A percentile compares a stretch with the other conserved stretches of the same genome.
Conservation (phyloP, 2,113 vertebrate species). For the Heterocephalus glaber region DNA sequence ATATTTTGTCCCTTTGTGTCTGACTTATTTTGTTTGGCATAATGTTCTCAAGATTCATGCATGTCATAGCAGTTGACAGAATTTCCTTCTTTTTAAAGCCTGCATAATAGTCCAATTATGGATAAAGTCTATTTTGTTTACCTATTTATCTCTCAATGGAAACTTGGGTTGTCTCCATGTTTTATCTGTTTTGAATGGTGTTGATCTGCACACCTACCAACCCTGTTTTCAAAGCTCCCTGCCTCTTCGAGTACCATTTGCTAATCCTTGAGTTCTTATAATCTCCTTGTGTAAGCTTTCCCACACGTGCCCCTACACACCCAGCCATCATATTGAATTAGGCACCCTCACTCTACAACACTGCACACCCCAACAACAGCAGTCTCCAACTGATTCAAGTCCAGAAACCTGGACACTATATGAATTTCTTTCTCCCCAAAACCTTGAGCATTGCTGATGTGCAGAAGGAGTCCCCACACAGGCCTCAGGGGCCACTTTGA, state of each 20-base stretch:
- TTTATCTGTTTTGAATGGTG: neutral
- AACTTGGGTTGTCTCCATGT: neutral
- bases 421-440: neutral
- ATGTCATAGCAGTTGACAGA: neutral
- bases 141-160: neutral
- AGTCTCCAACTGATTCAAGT: accelerated
- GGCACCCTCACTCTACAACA: neutral
- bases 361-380: accelerated
- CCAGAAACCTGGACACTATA: neutral
- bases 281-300: neutral
- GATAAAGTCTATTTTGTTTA: neutral
- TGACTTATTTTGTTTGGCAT: neutral
- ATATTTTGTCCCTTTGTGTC: neutral
- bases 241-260: neutral
- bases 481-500: neutral
- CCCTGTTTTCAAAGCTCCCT: neutral
- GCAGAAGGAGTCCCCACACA: neutral
- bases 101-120: neutral
- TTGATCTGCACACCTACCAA: neutral
- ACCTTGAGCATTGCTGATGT: neutral
- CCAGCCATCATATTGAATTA: neutral
- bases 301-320: neutral
- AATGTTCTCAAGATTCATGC: neutral
- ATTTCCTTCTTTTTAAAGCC: neutral
- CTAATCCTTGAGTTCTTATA: neutral